Percentiles rank a stretch among this genome's conserved stretches.
Conservation (phyloP, 2,888 invertebrate species). For the Mythimna loreyi region DNA sequence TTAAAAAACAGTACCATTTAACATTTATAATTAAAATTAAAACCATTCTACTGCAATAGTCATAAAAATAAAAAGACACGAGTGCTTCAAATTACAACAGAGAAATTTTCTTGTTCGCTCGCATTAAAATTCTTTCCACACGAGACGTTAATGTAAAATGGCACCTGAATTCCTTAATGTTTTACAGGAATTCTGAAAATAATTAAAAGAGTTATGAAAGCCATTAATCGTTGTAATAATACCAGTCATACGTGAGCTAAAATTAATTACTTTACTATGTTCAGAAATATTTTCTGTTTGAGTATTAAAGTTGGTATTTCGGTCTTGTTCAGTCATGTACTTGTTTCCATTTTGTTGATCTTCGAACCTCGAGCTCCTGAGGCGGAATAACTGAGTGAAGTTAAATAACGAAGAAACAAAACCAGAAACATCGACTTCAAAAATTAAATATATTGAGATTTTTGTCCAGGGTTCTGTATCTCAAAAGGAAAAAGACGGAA, state of each 20-base stretch:
- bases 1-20: slow-evolving; percentile 25
- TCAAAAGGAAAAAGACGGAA: too few species aligned
- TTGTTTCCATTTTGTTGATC: slow-evolving; percentile 30
- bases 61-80: slow-evolving; percentile 46
- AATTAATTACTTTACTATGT: slow-evolving; percentile 58
- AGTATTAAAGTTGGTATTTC: slow-evolving; percentile 37
- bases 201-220: slow-evolving; percentile 69
- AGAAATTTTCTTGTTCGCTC: slow-evolving; percentile 53
- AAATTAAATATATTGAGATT: too few species aligned
- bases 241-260: slow-evolving; percentile 56
- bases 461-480: background rate
- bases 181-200: slow-evolving; percentile 62
- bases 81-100: slow-evolving; percentile 44
- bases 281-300: slow-evolving; percentile 52
- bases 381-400: background rate
- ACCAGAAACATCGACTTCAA: too few species aligned
- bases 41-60: slow-evolving; percentile 34
- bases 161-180: slow-evolving; percentile 50
- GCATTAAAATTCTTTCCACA: slow-evolving; percentile 61
- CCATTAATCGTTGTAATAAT: slow-evolving; percentile 66
- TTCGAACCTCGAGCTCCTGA: background rate
- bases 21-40: slow-evolving; percentile 39
- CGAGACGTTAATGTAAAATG: slow-evolving; percentile 46
- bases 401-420: too few species aligned
- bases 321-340: slow-evolving; percentile 12